phyloP scores from a whole-genome alignment of 1,140 invertebrate species.

The Leptinotarsa undecemlineata region DNA sequence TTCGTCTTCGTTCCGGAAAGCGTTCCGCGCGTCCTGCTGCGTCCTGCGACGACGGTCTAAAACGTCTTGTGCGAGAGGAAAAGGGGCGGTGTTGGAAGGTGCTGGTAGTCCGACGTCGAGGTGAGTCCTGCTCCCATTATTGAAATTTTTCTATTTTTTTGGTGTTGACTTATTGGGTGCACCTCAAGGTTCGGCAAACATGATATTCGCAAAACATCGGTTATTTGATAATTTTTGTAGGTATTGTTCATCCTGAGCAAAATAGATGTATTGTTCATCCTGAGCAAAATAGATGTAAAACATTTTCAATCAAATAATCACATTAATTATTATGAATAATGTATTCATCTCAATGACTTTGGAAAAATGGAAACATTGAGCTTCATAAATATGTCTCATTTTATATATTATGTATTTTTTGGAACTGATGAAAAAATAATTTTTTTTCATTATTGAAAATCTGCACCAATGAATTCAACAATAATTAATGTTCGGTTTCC shows the following conservation, averaged over 20 bases:
- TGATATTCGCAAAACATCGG: neutral
- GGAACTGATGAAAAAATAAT: no score
- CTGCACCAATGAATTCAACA: no score
- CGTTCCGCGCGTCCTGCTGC: conserved; percentile 11
- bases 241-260: neutral
- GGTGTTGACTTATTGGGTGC: neutral
- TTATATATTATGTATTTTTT: no score
- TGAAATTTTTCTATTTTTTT: neutral
- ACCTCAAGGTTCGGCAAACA: no score
- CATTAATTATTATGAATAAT: no score
- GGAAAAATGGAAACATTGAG: no score
- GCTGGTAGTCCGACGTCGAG: neutral
- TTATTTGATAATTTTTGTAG: neutral
- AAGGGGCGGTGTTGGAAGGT: neutral
- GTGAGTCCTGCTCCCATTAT: neutral
- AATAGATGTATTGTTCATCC: neutral
- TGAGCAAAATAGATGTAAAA: no score
- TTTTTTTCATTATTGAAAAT: no score
- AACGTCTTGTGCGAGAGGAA: neutral
- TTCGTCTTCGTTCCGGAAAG: conserved; percentile 9
- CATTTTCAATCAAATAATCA: no score
- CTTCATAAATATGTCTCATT: no score
- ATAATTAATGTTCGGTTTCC: no score
- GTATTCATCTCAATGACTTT: no score
- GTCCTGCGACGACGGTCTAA: neutral